Evolutionary conservation across 2,888 invertebrate genomes (phyloP).

Genomic region (Corythucha ciliata): DNA sequence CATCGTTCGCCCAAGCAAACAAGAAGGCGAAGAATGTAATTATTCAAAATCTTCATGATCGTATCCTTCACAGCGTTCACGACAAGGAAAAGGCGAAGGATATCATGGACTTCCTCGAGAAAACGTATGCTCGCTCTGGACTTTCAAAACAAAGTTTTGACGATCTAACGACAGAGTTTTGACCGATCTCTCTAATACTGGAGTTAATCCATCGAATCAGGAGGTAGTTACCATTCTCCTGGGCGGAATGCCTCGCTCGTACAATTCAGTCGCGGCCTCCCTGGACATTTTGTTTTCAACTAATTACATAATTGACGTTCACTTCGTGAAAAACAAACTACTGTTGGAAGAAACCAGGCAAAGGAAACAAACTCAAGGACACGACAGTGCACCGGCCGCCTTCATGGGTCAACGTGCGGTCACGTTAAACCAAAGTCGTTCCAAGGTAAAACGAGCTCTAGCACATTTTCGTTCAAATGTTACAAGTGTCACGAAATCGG

Average conservation of each 20-base stretch:
- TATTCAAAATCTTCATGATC: constrained; percentile 5
- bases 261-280: not conserved
- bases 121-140: no score
- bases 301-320: not conserved
- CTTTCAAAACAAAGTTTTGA: no score
- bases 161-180: no score
- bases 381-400: constrained; percentile 1
- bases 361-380: not conserved
- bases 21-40: constrained; percentile 5
- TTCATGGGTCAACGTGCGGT: constrained; percentile 16
- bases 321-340: constrained; percentile 13
- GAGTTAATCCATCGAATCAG: no score
- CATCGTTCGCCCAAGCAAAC: constrained; percentile 1
- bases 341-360: constrained; percentile 10
- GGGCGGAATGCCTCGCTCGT: no score
- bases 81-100: no score
- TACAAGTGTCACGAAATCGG: constrained; percentile 1
- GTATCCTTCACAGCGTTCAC: not conserved
- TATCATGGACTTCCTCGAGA: no score
- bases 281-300: not conserved
- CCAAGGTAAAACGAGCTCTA: no score
- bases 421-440: no score
- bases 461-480: no score
- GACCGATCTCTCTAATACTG: no score
- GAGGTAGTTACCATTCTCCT: no score